Evolutionary conservation across 1,140 invertebrate species (phyloP), one percentile per base, ranked within the genome.

Genomic region (Whitmania pigra): DNA sequence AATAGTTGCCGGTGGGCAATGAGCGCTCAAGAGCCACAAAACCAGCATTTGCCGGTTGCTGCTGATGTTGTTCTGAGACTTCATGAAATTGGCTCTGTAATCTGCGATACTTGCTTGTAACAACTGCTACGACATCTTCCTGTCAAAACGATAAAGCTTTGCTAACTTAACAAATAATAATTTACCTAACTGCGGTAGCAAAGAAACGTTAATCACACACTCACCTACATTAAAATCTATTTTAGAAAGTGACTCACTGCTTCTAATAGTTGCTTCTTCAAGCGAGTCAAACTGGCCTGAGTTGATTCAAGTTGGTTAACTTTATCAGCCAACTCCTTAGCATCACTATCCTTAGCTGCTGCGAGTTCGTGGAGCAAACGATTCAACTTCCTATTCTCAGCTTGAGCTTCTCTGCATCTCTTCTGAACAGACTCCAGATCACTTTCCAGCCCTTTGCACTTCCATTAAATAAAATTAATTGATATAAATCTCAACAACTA

Each of bases 201-300:
- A 43, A 15, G 15, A 49, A 49, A 49, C 43, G 13, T 49, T 11
- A 49, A 15, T 49, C 43, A 49, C 13, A 17, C 43, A 49, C 2
- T 49, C 43, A 49, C 13, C 43, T 11, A 49, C 43, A 11, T 49
- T 49, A 1, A 25, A 22, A 63, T 15, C 11, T 13, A 18, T 11
- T 11, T 13, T 7, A 63, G 18, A 63, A 63, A 31, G 29, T 13
- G 20, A 63, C 57, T 31, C 22, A 63, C 57, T 31, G 57, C 57
- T 20, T 63, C 57, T 15, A 20, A 11, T 31, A 63, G 29, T 18
- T 63, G 57, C 29, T 63, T 63, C 57, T 63, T 63, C 57, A 63
- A 13, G 22, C 57, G 22, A 31, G 57, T 31, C 22, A 63, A 25
- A 25, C 22, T 25, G 29, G 22, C 29, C 2, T 63, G 57, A 25